Evolutionary conservation across 2,888 invertebrate species (phyloP), one percentile per base, ranked within the genome.

Genomic region (Liodrosophila aerea): DNA sequence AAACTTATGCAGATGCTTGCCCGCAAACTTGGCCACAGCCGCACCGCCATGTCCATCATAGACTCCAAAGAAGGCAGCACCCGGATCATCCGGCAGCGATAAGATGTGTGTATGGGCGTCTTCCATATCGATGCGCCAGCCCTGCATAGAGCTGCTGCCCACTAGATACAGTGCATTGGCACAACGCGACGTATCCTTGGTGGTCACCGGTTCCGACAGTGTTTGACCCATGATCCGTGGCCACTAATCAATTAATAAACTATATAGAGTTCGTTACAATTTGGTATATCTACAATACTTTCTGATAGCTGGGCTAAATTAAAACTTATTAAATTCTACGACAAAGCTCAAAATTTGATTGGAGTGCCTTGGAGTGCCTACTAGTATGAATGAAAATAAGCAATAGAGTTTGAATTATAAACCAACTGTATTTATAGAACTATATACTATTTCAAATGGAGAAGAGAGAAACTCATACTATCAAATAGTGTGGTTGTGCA

Each of bases 91-190:
- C 1, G 97, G 97, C 73, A 97, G 89, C 0, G 97, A 95, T 7
- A 99, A 91, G 75, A 99, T 95, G 86, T 98, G 98, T 29, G 98
- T 98, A 89, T 99, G 99, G 0, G 98, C 96, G 91, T 99, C 99
- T 91, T 99, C 99, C 99, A 99, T 99, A 73, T 97, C 96, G 57
- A 98, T 94, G 65, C 99, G 92, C 99, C 99, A 99, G 90, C 99
- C 99, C 91, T 99, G 99, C 99, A 99, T 99, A 88, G 97, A 98
- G 27, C 98, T 98, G 1, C 98, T 96, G 11, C 97, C 99, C 5
- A 99, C 90, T 1, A 92, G 89, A 83, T 91, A 93, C 1, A 92
- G 91, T 11, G 92, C 90, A 89, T 96, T 95, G 88, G 95, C 94
- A 84, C 95, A 95, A 89, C 94, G 94, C 12, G 95, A 92, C 1